Base-by-base conservation (phyloP, 2,888 invertebrate species). In the Tineola bisselliella region DNA sequence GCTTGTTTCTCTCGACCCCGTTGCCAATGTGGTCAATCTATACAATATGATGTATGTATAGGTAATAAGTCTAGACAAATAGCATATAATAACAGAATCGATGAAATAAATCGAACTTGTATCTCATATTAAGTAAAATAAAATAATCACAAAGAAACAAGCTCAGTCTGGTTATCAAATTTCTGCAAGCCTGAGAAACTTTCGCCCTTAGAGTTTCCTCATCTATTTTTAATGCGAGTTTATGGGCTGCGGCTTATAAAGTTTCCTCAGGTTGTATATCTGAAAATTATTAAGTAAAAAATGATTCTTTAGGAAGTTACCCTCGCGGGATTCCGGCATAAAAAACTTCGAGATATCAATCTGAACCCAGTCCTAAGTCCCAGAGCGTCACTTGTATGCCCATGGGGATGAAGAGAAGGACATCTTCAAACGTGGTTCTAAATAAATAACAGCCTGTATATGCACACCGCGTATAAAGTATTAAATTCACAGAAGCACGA, bases 391-490 rank as follows among this genome's bases (percentile, higher is more conserved):
- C 12, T 10, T n/a, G 13, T 6, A 44, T 13, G 44, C n/a, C 12
- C 44, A 44, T 44, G 44, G 44, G 44, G 44, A 11, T 12, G 13
- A 12, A 44, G 13, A 6, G 48, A 38, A 15, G 48, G 15, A 48
- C 8, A 48, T 48, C 17, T n/a, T 48, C 48, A 48, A 48, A 38
- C 10, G 48, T 2, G 48, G 48, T 19, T 54, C 54, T 54, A 25
- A 54, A 19, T 54, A 54, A 54, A 54, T 54, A 54, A 54, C 25
- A 52, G 8, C n/a, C 44, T 44, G 12, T 17, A 17, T 10, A 48
- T 48, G 48, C 15, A 48, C 8, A 13, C 17, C 48, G 8, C 19
- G 54, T 62, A 62, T 62, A 59, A 62, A 61, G 59, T 62, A 62
- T 59, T 61, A 62, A 61, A 59, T 30, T 38, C 59, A 44, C 15